Conservation (phyloP, 1,140 invertebrate genomes). For the Aphelenchoides avenae region DNA sequence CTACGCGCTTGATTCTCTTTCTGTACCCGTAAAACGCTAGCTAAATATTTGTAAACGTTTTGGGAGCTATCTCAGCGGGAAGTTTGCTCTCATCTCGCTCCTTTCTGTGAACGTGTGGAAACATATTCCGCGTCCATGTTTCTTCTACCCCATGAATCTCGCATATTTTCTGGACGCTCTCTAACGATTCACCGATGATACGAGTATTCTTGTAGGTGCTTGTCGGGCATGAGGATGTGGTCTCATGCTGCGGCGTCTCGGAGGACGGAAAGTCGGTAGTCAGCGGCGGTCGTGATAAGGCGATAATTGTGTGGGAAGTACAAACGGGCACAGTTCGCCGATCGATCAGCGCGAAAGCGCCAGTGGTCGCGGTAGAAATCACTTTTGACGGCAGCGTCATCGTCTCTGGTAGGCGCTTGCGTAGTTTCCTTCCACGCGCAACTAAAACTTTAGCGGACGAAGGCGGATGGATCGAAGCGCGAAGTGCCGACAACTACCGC, state of each 20-base stretch:
- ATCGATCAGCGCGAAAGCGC: constrained; percentile 12
- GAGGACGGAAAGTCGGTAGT: constrained; percentile 39
- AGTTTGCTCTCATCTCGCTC: no score
- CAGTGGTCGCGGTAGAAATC: constrained; percentile 26
- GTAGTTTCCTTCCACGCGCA: constrained; percentile 5
- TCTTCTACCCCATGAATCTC: no score
- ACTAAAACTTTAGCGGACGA: constrained; percentile 38
- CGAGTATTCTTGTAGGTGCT: constrained; percentile 34
- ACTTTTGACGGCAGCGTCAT: constrained; percentile 38
- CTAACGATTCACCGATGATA: no score
- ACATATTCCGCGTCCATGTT: no score
- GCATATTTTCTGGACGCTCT: no score
- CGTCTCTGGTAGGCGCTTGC: constrained; percentile 37
- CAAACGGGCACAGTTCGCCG: constrained; percentile 31
- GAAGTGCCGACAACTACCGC: constrained; percentile 10
- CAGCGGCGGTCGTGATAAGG: constrained; percentile 38
- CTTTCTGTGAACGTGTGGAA: no score
- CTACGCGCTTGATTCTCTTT: no score
- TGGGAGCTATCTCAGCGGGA: no score
- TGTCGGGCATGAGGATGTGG: constrained; percentile 47
- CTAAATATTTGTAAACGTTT: no score
- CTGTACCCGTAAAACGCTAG: no score
- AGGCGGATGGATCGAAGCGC: constrained; percentile 44
- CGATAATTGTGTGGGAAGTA: constrained; percentile 46
- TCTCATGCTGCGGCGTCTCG: constrained; percentile 38